Conservation (phyloP, 2,797 vertebrate species). For the Myotis daubentonii region DNA sequence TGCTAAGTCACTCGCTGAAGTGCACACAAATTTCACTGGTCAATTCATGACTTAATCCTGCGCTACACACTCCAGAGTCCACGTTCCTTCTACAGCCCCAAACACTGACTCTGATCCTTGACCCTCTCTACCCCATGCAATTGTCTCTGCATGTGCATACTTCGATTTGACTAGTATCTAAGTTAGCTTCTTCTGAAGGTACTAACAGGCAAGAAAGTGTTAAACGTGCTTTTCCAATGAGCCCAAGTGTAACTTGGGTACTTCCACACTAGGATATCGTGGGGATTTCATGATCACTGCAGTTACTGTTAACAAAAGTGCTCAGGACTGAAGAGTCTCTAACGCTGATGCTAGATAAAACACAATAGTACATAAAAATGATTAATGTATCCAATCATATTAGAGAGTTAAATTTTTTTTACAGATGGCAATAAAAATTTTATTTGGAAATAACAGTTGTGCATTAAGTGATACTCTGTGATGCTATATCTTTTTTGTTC, state of each 20-base stretch:
- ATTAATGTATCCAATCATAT: neutral
- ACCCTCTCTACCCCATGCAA: neutral
- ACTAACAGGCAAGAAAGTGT: neutral
- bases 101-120: neutral
- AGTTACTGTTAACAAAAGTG: constrained; percentile 1
- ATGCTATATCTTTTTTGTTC: constrained; percentile 19
- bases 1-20: neutral
- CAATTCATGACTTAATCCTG: neutral
- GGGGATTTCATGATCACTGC: neutral
- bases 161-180: neutral
- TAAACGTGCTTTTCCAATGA: neutral
- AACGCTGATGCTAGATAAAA: constrained; percentile 15
- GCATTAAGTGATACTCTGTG: neutral
- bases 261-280: neutral
- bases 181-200: neutral
- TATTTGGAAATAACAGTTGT: constrained; percentile 56
- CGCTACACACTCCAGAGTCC: neutral
- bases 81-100: neutral
- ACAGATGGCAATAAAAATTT: constrained; percentile 22
- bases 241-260: neutral
- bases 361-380: neutral
- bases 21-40: neutral
- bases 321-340: neutral
- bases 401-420: constrained; percentile 24
- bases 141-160: neutral